These are phyloP conservation scores for Dreissena polymorpha DNA, from an alignment of 1,140 invertebrate species.

Conservation along the genomic window DNA sequence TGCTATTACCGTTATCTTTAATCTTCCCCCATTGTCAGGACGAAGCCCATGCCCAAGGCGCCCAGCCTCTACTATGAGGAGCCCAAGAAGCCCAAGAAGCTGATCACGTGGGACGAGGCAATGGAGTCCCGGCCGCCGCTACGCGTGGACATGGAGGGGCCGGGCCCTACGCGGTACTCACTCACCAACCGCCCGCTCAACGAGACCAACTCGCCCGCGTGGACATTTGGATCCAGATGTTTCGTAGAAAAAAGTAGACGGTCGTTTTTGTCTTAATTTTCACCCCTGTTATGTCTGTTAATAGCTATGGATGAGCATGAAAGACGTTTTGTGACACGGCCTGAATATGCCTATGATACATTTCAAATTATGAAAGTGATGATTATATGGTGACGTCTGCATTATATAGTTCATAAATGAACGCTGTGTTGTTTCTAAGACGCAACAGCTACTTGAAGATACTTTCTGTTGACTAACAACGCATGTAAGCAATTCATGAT, in stretches of 20 bases:
- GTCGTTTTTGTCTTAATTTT: not conserved
- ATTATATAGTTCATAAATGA: too few species aligned
- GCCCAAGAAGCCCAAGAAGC: constrained; percentile 65
- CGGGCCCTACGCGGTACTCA: constrained; percentile 71
- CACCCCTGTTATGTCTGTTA: too few species aligned
- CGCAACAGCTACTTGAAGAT: too few species aligned
- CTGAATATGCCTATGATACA: not conserved
- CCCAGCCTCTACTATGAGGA: constrained; percentile 73
- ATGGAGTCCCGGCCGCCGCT: constrained; percentile 71
- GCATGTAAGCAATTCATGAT: too few species aligned
- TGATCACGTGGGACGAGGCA: constrained; percentile 72
- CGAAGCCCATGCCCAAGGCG: constrained; percentile 58
- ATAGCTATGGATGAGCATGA: too few species aligned
- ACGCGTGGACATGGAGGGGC: constrained; percentile 74
- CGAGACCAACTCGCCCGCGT: constrained; percentile 74
- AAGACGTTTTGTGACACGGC: not conserved
- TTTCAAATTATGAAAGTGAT: too few species aligned
- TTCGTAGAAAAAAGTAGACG: constrained; percentile 70
- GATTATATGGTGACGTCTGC: too few species aligned
- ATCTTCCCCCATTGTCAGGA: constrained; percentile 51
- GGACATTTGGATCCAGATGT: constrained; percentile 70
- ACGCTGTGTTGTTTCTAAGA: too few species aligned
- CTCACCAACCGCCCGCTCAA: constrained; percentile 70
- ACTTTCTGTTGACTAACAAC: too few species aligned
- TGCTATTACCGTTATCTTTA: too few species aligned